Conservation (phyloP, 2,113 vertebrate genomes). For the Dryoscopus gambensis region DNA sequence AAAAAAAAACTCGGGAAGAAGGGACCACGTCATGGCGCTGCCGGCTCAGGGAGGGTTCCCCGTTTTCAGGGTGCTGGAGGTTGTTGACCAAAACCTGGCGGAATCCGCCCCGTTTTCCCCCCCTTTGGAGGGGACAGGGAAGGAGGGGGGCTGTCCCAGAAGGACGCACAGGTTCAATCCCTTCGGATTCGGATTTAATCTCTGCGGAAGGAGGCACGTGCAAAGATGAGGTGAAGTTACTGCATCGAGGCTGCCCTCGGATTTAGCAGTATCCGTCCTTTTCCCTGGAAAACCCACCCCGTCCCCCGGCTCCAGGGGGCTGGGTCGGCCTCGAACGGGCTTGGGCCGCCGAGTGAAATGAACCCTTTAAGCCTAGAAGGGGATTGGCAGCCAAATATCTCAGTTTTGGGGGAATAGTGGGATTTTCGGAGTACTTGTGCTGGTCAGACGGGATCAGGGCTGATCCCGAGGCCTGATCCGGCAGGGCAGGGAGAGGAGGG, state of each 20-base stretch:
- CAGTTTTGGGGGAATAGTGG: background rate
- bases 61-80: background rate
- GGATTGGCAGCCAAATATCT: background rate
- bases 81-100: background rate
- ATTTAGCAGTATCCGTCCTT: background rate
- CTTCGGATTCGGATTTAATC: background rate
- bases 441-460: background rate
- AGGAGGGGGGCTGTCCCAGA: background rate
- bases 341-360: rapidly evolving
- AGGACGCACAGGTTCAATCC: background rate
- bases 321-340: background rate
- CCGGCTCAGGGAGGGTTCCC: background rate
- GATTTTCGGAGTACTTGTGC: background rate
- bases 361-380: background rate
- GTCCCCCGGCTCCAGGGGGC: background rate
- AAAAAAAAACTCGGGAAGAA: background rate
- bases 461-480: background rate
- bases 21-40: slow-evolving; percentile 5
- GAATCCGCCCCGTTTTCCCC: background rate
- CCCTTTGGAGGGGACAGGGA: background rate
- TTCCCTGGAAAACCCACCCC: background rate
- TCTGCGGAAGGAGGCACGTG: background rate
- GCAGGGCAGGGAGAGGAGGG: background rate
- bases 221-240: background rate
- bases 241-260: background rate